Conservation (phyloP, 2,888 invertebrate genomes). For the Brachypalpus laphriformis region DNA sequence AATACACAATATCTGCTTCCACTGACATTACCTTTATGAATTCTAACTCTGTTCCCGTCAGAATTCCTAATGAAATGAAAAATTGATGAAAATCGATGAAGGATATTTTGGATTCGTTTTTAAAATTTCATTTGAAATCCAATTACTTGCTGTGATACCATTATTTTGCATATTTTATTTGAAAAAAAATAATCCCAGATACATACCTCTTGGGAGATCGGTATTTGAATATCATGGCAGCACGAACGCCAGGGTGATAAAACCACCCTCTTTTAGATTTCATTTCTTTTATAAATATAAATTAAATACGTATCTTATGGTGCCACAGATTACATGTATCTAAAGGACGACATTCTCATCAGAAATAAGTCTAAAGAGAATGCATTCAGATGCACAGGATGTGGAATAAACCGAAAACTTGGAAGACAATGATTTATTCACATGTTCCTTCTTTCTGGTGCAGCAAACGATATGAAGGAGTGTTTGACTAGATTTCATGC, state of each 20-base stretch:
- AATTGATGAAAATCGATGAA: constrained; percentile 61
- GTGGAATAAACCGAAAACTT: background rate
- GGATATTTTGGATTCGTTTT: constrained; percentile 11
- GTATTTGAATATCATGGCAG: background rate
- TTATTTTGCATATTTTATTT: constrained; percentile 60
- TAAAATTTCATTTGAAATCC: constrained; percentile 50
- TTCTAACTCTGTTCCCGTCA: background rate
- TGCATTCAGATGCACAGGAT: constrained; percentile 2
- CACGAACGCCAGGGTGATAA: no score
- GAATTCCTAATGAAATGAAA: constrained; percentile 44
- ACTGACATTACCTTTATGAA: constrained; percentile 3
- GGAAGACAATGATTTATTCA: constrained; percentile 27
- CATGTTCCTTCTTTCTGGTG: background rate
- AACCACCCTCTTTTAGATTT: background rate
- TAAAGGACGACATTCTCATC: constrained; percentile 2
- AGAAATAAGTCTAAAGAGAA: background rate
- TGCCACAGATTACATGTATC: constrained; percentile 18
- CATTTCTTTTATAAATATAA: constrained; percentile 38
- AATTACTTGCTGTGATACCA: constrained; percentile 55
- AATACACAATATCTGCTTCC: background rate
- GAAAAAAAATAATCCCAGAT: constrained; percentile 16
- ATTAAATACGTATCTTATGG: constrained; percentile 47
- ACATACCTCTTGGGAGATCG: background rate
- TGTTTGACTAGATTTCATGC: constrained; percentile 9
- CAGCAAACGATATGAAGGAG: background rate